These are phyloP conservation scores for Acleris laterana DNA, from an alignment of 2,888 invertebrate genomes.

Conservation along the genomic window DNA sequence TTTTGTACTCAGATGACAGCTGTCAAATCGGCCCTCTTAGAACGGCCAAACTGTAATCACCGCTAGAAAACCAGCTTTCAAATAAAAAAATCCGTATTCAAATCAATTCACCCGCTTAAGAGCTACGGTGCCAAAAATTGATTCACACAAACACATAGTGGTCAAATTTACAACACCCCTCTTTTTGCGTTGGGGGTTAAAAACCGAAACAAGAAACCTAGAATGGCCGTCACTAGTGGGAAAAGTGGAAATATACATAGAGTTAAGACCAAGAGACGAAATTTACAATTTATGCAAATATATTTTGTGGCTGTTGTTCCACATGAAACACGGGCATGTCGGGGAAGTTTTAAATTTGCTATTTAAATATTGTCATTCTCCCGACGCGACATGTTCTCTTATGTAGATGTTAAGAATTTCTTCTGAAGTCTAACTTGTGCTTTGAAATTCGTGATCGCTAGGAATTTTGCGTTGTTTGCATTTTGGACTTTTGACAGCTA, in stretches of 20 bases:
- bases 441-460: too few species aligned
- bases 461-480: too few species aligned
- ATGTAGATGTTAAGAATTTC: neutral
- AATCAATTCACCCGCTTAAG: too few species aligned
- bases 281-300: slow-evolving; percentile 35
- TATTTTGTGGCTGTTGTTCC: slow-evolving; percentile 28
- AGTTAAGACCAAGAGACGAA: slow-evolving; percentile 8
- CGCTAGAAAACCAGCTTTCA: too few species aligned
- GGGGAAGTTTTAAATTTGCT: slow-evolving; percentile 15
- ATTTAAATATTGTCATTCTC: slow-evolving; percentile 21
- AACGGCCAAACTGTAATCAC: too few species aligned
- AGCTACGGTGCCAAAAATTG: too few species aligned
- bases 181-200: neutral
- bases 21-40: too few species aligned
- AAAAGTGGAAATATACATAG: slow-evolving; percentile 6
- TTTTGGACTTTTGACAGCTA: too few species aligned
- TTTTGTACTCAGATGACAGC: too few species aligned
- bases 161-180: too few species aligned
- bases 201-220: slow-evolving; percentile 1
- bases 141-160: too few species aligned
- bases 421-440: neutral
- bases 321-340: slow-evolving; percentile 8
- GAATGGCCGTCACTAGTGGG: slow-evolving; percentile 6
- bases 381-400: neutral
- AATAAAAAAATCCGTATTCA: too few species aligned